Conservation (phyloP, 1,140 invertebrate species). For the Myzus persicae region DNA sequence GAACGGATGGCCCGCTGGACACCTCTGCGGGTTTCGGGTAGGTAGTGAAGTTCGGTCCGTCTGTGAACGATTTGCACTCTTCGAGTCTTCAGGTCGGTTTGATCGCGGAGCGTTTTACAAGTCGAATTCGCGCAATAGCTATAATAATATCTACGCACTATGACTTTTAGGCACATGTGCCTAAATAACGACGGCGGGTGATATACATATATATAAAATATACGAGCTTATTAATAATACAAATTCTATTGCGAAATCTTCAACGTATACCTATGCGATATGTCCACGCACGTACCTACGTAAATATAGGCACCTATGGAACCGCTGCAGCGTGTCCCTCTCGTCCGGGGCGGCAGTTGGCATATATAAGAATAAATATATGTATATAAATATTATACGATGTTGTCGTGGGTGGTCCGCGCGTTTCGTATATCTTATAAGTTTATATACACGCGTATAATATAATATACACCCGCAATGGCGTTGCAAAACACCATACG, state of each 20-base stretch:
- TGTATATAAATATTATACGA: slow-evolving; percentile 5
- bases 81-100: neutral
- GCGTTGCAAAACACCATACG: slow-evolving; percentile 33
- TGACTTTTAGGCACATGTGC: neutral
- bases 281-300: neutral
- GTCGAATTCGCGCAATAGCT: neutral
- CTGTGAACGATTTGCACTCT: too few species aligned
- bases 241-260: neutral
- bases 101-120: neutral
- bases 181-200: too few species aligned
- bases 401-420: slow-evolving; percentile 30
- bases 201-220: neutral
- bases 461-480: neutral
- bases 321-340: neutral
- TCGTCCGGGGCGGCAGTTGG: neutral
- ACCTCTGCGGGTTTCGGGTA: too few species aligned
- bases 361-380: neutral
- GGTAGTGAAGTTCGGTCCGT: neutral
- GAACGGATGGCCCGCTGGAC: too few species aligned
- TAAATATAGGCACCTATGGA: neutral
- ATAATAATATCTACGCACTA: neutral
- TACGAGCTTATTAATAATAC: neutral
- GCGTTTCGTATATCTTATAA: neutral
- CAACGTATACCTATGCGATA: neutral
- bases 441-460: neutral